phyloP scores from a whole-genome alignment of 2,113 vertebrate species.

The Xiphophorus couchianus region DNA sequence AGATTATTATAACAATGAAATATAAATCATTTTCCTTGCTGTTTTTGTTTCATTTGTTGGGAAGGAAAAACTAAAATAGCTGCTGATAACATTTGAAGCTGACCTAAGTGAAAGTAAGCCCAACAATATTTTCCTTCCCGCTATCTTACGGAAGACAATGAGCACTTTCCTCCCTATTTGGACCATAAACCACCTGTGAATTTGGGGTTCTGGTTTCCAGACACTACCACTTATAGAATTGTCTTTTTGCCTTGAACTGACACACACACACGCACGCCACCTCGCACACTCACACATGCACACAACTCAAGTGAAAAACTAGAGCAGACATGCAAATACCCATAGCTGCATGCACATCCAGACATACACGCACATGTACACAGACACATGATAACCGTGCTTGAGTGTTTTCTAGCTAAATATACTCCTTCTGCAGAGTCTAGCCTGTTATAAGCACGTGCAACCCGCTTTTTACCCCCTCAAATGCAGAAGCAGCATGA shows the following conservation, averaged over 20 bases:
- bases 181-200: conserved; percentile 37
- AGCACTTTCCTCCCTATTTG: conserved; percentile 38
- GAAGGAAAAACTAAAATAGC: conserved; percentile 72
- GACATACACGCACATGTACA: conserved; percentile 15
- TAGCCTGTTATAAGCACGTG: conserved; percentile 39
- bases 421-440: conserved; percentile 50
- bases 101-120: neutral
- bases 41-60: conserved; percentile 56
- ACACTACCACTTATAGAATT: neutral
- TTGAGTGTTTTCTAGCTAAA: conserved; percentile 55
- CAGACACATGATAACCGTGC: conserved; percentile 55
- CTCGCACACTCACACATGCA: neutral
- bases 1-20: conserved; percentile 3
- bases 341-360: conserved; percentile 22
- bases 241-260: conserved; percentile 41
- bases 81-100: conserved; percentile 52
- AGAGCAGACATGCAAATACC: conserved; percentile 39
- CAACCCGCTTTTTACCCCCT: neutral
- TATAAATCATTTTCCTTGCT: conserved; percentile 49
- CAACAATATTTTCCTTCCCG: conserved; percentile 22
- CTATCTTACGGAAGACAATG: conserved; percentile 15
- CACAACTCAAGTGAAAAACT: conserved; percentile 23
- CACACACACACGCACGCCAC: conserved; percentile 25
- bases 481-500: conserved; percentile 3
- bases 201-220: neutral